These are phyloP conservation scores for Pheosia gnoma DNA, from an alignment of 2,888 invertebrate species.

Conservation along the genomic window DNA sequence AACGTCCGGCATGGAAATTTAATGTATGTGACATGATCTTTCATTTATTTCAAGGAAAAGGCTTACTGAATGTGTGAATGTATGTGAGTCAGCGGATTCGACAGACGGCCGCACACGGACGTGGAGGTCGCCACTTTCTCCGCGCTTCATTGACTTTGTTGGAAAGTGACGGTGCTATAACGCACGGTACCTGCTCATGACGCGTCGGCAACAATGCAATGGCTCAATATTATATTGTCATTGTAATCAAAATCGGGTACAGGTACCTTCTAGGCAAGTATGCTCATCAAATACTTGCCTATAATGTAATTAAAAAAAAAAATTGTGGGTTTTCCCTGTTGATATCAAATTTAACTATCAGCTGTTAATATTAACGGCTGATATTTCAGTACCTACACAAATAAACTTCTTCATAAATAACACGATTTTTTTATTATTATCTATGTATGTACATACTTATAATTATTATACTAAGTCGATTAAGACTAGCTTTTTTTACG, in stretches of 20 bases:
- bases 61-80: slow-evolving; percentile 15
- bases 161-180: slow-evolving; percentile 77
- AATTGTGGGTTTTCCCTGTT: no score
- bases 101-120: slow-evolving; percentile 71
- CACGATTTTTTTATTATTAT: no score
- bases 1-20: neutral
- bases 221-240: slow-evolving; percentile 45
- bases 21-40: neutral
- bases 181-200: slow-evolving; percentile 57
- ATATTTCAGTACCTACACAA: no score
- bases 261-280: no score
- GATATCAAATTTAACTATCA: no score
- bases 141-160: slow-evolving; percentile 81
- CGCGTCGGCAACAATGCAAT: slow-evolving; percentile 43
- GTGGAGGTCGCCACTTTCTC: slow-evolving; percentile 80
- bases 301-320: no score
- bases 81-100: slow-evolving; percentile 76
- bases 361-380: no score
- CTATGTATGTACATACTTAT: no score
- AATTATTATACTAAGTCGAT: no score
- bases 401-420: no score
- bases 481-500: no score
- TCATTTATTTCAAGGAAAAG: slow-evolving; percentile 3
- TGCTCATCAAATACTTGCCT: no score
- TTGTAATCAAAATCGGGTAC: slow-evolving; percentile 23